Evolutionary conservation across 2,113 vertebrate species (phyloP).

Genomic region (Circaetus gallicus): DNA sequence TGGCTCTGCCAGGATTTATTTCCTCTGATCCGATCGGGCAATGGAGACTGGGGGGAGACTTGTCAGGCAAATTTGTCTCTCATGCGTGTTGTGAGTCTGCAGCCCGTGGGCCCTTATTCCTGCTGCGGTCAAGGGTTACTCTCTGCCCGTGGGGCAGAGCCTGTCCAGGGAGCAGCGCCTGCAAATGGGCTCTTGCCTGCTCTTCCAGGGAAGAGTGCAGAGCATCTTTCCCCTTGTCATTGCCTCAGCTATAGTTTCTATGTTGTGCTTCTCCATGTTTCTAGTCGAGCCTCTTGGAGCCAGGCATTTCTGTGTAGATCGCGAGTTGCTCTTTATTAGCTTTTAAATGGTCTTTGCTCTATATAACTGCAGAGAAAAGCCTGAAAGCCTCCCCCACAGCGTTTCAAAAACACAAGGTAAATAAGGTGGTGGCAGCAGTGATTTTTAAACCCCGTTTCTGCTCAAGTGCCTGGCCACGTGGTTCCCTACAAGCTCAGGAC

Average conservation of each 20-base stretch:
- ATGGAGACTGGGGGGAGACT: not conserved
- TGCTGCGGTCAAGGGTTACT: not conserved
- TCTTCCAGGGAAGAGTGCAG: not conserved
- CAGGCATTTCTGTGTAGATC: not conserved
- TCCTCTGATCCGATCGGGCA: not conserved
- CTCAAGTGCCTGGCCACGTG: not conserved
- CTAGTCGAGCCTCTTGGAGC: not conserved
- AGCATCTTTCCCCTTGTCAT: not conserved
- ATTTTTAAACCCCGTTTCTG: not conserved
- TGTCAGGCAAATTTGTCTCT: not conserved
- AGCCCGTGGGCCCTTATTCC: not conserved
- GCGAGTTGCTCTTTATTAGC: not conserved
- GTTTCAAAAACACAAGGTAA: not conserved
- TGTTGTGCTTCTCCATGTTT: not conserved
- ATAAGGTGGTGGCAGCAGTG: not conserved
- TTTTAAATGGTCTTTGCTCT: not conserved
- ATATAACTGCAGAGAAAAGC: not conserved
- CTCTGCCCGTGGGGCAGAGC: not conserved
- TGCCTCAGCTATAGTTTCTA: not conserved
- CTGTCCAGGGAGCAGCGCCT: not conserved
- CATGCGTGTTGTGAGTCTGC: not conserved
- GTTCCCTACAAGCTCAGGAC: not conserved
- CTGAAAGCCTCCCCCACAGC: not conserved
- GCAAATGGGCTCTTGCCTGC: not conserved
- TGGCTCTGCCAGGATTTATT: slow-evolving; percentile 16